Conservation (phyloP, 64 coral and sea anemone genomes). For the Orbicella faveolata region DNA sequence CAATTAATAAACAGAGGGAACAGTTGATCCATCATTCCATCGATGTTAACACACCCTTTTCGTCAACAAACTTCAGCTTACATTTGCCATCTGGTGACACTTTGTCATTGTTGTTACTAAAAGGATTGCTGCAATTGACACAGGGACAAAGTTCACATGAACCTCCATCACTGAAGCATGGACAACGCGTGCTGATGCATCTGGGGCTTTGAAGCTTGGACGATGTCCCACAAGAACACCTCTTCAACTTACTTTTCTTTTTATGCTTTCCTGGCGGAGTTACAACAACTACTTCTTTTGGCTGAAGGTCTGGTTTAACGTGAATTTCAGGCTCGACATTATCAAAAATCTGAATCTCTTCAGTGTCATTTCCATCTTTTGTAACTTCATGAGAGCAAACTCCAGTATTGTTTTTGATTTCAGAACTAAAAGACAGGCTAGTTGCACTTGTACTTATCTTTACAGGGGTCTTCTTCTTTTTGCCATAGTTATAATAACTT, state of each 20-base stretch:
- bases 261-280: conserved; percentile 29
- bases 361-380: conserved; percentile 34
- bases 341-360: conserved; percentile 58
- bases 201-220: conserved; percentile 39
- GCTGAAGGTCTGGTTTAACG: conserved; percentile 2
- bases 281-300: conserved; percentile 9
- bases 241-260: conserved; percentile 44
- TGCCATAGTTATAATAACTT: conserved; percentile 72
- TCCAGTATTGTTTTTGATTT: neutral
- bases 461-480: conserved; percentile 67
- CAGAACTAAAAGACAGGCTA: neutral
- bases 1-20: too few relatives aligned
- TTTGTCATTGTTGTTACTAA: conserved; percentile 82
- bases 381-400: neutral
- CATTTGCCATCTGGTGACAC: neutral
- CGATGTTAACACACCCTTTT: neutral
- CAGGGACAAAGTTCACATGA: conserved; percentile 77
- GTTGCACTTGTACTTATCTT: conserved; percentile 22
- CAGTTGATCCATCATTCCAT: neutral
- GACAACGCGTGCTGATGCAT: conserved; percentile 73
- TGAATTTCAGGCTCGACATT: neutral
- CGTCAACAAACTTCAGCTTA: neutral
- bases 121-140: conserved; percentile 80
- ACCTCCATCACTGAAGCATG: conserved; percentile 65
- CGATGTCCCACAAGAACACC: conserved; percentile 65